Evolutionary conservation across 2,113 vertebrate genomes (phyloP), one percentile per base, ranked within the genome.

Genomic region (Gobio gobio): DNA sequence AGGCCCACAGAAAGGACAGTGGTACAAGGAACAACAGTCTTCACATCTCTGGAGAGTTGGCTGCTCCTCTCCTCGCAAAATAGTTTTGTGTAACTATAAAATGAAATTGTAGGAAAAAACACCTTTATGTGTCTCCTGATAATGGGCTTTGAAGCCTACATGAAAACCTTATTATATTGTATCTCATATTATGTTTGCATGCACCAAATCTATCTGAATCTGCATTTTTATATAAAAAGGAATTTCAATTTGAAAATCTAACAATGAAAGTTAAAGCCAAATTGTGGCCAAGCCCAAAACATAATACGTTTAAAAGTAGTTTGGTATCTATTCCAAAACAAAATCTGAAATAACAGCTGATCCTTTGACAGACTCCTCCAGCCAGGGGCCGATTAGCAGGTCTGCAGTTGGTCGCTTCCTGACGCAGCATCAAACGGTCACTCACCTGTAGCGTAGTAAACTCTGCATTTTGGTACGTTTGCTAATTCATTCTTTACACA

Each of bases 11-110:
- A 51, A 81, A 33, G 78, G 78, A 9, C 78, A 81, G 61, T 81
- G 78, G 26, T 81, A 81, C 24, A 68, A 33, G n/a, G 78, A 81
- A 68, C 78, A 81, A 26, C 61, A 81, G 24, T 81, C 78, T n/a
- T 66, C 24, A 66, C 78, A 81, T 81, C 12, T 81, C 45, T n/a
- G 5, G 10, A 81, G 16, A 68, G 47, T 3, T 68, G 78, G 78
- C 26, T 81, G 78, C 26, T 81, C 24, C 1, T 68, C 78, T 36
- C 78, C 61, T 51, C 61, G 59, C 61, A 64, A 81, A 66, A 81
- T 81, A 33, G 61, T 68, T 66, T 51, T 64, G 78, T 81, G 78
- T 49, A 54, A 61, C 78, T 81, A 51, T 22, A 18, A 51, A n/a
- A 51, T 22, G 24, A 51, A n/a, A 51, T 36, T 20, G 18, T 20